These are phyloP conservation scores for Heterochromis multidens DNA, from an alignment of 2,113 vertebrate species.

Conservation along the genomic window DNA sequence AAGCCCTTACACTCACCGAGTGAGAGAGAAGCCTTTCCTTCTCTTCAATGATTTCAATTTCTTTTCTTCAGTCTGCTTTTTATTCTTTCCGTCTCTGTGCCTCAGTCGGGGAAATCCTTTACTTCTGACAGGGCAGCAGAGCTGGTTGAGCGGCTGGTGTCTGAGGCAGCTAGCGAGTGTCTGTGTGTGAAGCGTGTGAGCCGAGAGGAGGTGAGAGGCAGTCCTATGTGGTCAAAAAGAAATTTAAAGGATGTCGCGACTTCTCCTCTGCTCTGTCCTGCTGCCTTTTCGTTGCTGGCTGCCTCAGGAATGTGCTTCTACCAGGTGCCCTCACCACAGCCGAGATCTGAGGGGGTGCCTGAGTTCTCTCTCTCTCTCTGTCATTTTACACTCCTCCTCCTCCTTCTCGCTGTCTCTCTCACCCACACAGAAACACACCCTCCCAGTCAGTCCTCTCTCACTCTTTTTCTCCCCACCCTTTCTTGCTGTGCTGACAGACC, in stretches of 20 bases:
- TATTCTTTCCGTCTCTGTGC: background rate
- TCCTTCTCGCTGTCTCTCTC: conserved; percentile 38
- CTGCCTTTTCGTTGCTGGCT: conserved; percentile 34
- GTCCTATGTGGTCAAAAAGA: conserved; percentile 6
- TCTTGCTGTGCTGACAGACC: conserved; percentile 58
- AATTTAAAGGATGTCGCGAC: conserved; percentile 28
- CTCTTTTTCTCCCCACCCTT: conserved; percentile 44
- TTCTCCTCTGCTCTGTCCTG: background rate
- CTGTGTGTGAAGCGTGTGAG: background rate
- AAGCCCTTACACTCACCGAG: conserved; percentile 54
- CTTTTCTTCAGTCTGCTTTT: background rate
- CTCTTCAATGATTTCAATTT: background rate
- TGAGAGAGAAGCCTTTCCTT: conserved; percentile 11
- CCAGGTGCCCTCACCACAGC: conserved; percentile 61
- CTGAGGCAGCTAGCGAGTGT: background rate
- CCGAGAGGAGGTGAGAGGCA: conserved; percentile 51
- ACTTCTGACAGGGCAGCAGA: conserved; percentile 36
- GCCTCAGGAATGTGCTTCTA: conserved; percentile 72
- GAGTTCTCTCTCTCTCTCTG: conserved; percentile 41
- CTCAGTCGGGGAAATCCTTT: conserved; percentile 42
- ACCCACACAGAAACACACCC: conserved; percentile 65
- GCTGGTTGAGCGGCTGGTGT: conserved; percentile 35
- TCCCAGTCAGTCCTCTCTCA: conserved; percentile 38
- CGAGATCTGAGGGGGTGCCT: conserved; percentile 56
- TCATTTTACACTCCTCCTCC: conserved; percentile 48